Evolutionary conservation across 2,113 vertebrate species (phyloP).

Genomic region (Aptenodytes forsteri): DNA sequence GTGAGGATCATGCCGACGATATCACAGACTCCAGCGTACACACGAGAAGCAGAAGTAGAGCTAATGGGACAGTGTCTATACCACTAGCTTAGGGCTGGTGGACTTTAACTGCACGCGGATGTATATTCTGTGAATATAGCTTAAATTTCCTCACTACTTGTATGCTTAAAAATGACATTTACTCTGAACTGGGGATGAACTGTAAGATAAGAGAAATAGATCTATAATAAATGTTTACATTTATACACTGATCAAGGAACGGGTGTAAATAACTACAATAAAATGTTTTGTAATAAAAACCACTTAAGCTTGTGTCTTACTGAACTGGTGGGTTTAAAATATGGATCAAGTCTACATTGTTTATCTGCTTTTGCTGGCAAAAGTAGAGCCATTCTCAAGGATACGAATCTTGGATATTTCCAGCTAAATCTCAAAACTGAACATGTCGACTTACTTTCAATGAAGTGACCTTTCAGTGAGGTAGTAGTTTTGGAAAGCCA

Average conservation of each 20-base stretch:
- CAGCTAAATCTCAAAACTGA: not conserved
- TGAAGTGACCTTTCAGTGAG: not conserved
- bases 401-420: not conserved
- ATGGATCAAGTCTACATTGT: fast-evolving
- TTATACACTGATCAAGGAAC: constrained; percentile 75
- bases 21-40: constrained; percentile 85
- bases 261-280: constrained; percentile 78
- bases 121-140: constrained; percentile 88
- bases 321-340: not conserved
- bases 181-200: constrained; percentile 61
- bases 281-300: constrained; percentile 70
- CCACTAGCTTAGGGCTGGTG: constrained; percentile 83
- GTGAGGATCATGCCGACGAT: constrained; percentile 89
- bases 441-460: fast-evolving
- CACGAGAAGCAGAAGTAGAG: constrained; percentile 89
- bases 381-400: not conserved
- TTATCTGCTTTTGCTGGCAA: not conserved
- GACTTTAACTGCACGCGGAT: constrained; percentile 55
- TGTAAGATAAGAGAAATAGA: constrained; percentile 69
- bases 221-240: constrained; percentile 80
- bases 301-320: not conserved
- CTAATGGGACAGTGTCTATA: constrained; percentile 91
- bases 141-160: constrained; percentile 71
- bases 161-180: constrained; percentile 73
- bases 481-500: not conserved